phyloP scores from a whole-genome alignment of 2,797 vertebrate species.

The Molossus molossus region DNA sequence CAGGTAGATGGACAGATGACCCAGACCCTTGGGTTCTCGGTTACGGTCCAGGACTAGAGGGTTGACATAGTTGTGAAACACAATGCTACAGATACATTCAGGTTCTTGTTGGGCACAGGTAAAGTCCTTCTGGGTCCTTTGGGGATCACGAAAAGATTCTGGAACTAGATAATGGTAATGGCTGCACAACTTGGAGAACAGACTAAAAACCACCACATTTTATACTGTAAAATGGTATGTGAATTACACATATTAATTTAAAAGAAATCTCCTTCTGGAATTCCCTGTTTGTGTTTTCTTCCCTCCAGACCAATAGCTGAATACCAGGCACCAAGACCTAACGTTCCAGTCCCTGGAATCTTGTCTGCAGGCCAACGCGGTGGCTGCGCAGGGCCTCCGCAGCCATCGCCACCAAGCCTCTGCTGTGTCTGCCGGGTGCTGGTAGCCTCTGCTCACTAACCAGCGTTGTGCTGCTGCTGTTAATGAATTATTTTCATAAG shows the following conservation, averaged over 20 bases:
- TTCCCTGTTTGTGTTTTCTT: background rate
- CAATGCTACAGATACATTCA: background rate
- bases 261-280: background rate
- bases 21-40: background rate
- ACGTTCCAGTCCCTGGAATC: background rate
- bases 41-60: background rate
- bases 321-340: background rate
- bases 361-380: background rate
- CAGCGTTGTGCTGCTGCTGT: too few relatives aligned
- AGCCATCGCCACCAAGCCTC: background rate
- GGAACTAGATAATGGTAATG: background rate
- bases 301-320: background rate
- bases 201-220: background rate
- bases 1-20: background rate
- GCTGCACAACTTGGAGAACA: background rate
- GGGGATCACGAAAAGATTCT: background rate
- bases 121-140: background rate
- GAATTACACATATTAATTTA: background rate
- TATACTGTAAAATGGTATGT: background rate
- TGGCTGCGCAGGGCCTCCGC: background rate
- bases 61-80: background rate
- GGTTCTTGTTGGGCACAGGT: background rate
- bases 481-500: background rate
- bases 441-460: background rate
- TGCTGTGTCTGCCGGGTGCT: background rate